Percentiles rank a stretch among this genome's conserved stretches.
Conservation (phyloP, 2,797 vertebrate genomes). For the Argyrosomus regius region DNA sequence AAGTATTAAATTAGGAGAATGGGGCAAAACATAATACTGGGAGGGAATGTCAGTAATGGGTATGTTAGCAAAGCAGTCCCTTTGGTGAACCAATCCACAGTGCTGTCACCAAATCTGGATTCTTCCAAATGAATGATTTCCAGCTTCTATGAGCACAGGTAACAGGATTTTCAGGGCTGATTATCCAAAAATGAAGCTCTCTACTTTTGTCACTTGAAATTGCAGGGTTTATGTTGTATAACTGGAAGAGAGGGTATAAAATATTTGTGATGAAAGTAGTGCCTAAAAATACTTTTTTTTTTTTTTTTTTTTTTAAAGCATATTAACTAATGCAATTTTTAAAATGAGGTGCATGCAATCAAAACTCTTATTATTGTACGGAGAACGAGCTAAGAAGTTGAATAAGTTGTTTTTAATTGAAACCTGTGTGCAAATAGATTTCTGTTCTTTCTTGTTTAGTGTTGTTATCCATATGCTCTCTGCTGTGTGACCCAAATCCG, state of each 20-base stretch:
- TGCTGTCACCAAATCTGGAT: constrained; percentile 22
- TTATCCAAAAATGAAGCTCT: constrained; percentile 13
- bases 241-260: not conserved
- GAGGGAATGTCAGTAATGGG: not conserved
- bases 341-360: constrained; percentile 3
- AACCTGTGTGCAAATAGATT: not conserved
- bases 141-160: not conserved
- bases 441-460: constrained; percentile 63
- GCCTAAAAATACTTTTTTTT: not conserved
- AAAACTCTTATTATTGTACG: not conserved
- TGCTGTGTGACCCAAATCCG: constrained; percentile 87
- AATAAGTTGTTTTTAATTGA: not conserved
- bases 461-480: constrained; percentile 87
- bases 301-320: not conserved
- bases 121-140: constrained; percentile 32
- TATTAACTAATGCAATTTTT: not conserved
- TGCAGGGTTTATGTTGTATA: constrained; percentile 12
- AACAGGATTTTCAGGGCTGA: constrained; percentile 18
- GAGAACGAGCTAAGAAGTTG: not conserved
- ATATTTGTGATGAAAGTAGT: constrained; percentile 9
- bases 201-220: constrained; percentile 9
- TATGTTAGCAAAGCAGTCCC: not conserved
- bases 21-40: not conserved
- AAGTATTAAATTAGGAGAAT: not conserved
- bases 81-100: constrained; percentile 12